Evolutionary conservation across 2,113 vertebrate genomes (phyloP), one percentile per base, ranked within the genome.

Genomic region (Ochotona princeps): DNA sequence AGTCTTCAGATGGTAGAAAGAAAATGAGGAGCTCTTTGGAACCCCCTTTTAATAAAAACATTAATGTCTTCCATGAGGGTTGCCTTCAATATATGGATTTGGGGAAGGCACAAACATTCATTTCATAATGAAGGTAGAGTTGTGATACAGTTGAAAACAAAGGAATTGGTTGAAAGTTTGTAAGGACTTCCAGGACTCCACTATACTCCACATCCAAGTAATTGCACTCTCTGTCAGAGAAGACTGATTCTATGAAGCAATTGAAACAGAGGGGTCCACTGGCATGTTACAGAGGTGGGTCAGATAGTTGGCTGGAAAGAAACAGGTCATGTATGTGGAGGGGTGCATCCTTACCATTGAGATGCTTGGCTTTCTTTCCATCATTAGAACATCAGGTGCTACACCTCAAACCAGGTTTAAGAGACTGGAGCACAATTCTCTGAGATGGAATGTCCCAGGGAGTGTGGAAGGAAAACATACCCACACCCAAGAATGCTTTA

Each of bases 331-430:
- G 38, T 63, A 26, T 1, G 8, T 49, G 65, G 86, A 83, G 73
- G 25, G 18, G 4, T 86, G 44, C 23, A 78, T 63, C 32, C 17
- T 65, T 25, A 85, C 49, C 23, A 23, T 13, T 2, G 26, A 90
- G 12, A 9, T 0, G 9, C 9, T 35, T 5, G 5, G 8, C 4
- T 25, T 9, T 8, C n/a, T 38, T 49, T 23, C 13, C 4, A 11
- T 3, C 0, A 5, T 2, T 13, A n/a, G 57, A 47, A 79, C 0
- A 35, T 13, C n/a, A 47, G 30, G 11, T 88, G 44, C 18, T 70
- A 9, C 9, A 54, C 1, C 85, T 82, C 88, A 15, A 65, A 21
- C 51, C 26, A 73, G 75, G 4, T 13, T 51, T 30, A 79, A 65
- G 61, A 65, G 32, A 32, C 1, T 51, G 15, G 54, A 79, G 3